Base-by-base conservation (phyloP, 2,113 vertebrate species). In the Arizona elegans region DNA sequence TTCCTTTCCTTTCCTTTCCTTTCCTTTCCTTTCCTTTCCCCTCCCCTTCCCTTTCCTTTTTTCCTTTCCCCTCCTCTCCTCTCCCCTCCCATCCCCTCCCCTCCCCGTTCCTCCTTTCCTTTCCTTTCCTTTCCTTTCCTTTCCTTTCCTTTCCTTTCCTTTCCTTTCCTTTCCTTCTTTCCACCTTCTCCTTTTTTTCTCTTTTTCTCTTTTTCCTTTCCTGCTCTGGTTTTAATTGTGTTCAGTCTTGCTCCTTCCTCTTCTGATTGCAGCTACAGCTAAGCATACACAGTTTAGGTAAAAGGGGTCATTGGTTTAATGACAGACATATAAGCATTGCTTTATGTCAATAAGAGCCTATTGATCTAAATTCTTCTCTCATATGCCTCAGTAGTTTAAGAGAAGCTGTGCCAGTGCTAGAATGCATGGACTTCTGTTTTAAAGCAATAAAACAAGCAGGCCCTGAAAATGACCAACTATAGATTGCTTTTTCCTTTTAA, bases 371-470 rank as follows among this genome's bases (percentile, higher is more conserved):
- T 86, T 86, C 70, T 47, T 93, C 62, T 1, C 1, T 88, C 15
- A 12, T 87, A 54, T 88, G 50, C 50, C 65, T 91, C 56, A 17
- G 54, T 89, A 19, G 55, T 92, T 94, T 86, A 90, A 55, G 75
- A 54, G 65, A 58, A 89, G 62, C 62, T 62, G 47, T 10, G 23
- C 43, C 3, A 92, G 50, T 33, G n/a, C 50, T 86, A 62, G 91
- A 86, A n/a, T 12, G 70, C 7, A 54, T n/a, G 33, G 0, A 13
- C 91, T 85, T 54, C 65, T 92, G 56, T 93, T 94, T 90, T 4
- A 29, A 94, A 90, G 89, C 9, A 19, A 87, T 93, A 96, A 90
- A 92, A 26, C 4, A 92, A 91, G 52, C 53, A 89, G 75, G 3
- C 53, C n/a, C 0, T 86, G 86, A 90, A 15, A 17, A 1, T 86